Base-by-base conservation (phyloP, 1,140 invertebrate species). In the Drosophila carrolli region DNA sequence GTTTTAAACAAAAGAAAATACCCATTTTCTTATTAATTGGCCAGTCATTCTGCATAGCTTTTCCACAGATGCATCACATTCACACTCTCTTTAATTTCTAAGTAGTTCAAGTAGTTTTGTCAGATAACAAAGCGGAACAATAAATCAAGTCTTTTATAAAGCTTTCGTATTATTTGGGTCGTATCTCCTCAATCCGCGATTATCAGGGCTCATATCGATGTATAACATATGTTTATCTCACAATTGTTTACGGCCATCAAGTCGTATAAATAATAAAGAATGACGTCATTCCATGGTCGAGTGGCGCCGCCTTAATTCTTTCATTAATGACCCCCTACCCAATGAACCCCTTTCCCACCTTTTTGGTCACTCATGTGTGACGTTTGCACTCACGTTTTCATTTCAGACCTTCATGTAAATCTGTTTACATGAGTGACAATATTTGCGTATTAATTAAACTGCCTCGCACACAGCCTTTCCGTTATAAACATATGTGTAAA, bases 401-500 rank as follows among this genome's bases (percentile, higher is more conserved):
- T 53, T 65, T 40, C 54, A 43, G 54, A 23, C 43, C 19, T 11
- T 46, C 58, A 48, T 75, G 62, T 55, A 82, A 80, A 80, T 83
- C 43, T 71, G 68, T 80, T 83, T 70, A 89, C 76, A 67, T 65
- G 65, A 76, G 81, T 65, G 84, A 89, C 84, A 77, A 63, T 88
- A 89, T 88, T 88, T 89, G 67, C 62, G 75, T 73, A 79, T 67
- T 86, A 79, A 88, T 89, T 82, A 81, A 88, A 88, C 62, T 27
- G 56, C 62, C 43, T 67, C 50, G 65, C 48, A 57, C 27, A 23
- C 63, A 59, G 67, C 58, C 29, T 54, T 54, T 56, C 35, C 19
- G 19, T n/a, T 27, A 47, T 8, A 44, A 19, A 47, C 29, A 38
- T 16, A 27, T 27, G 14, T 11, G 14, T 19, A 29, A 6, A 43